phyloP scores from a whole-genome alignment of 1,140 invertebrate genomes.

The Metaphire vulgaris region DNA sequence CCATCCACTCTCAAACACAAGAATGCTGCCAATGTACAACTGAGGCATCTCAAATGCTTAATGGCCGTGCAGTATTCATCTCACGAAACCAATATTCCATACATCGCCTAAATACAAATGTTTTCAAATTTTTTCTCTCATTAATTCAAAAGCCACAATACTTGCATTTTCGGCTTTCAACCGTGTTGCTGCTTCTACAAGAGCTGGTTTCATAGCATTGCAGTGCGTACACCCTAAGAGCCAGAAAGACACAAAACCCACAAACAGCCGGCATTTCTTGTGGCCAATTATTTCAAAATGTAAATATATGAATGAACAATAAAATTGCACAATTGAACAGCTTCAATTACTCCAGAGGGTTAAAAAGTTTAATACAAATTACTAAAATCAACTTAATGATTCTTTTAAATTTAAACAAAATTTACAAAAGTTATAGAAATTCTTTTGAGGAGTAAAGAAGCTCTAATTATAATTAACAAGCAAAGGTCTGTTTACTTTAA shows the following conservation, averaged over 20 bases:
- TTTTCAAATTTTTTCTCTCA: too few species aligned
- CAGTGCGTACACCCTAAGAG: slow-evolving; percentile 56
- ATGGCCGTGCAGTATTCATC: too few species aligned
- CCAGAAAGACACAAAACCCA: neutral
- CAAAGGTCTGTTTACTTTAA: too few species aligned
- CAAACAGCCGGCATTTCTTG: neutral
- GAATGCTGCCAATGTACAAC: neutral
- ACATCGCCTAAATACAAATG: too few species aligned
- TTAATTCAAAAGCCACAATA: too few species aligned
- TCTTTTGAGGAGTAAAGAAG: too few species aligned
- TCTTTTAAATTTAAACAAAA: too few species aligned
- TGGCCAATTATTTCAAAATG: neutral
- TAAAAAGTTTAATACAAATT: neutral
- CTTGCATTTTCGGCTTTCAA: slow-evolving; percentile 42
- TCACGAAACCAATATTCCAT: too few species aligned
- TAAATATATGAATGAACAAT: neutral
- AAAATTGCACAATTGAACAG: neutral
- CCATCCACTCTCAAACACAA: neutral
- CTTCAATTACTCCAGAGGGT: slow-evolving; percentile 24
- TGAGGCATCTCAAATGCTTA: too few species aligned
- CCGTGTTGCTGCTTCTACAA: slow-evolving; percentile 45
- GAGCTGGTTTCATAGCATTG: slow-evolving; percentile 53
- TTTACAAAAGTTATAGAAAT: too few species aligned
- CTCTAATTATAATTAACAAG: too few species aligned
- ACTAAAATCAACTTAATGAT: slow-evolving; percentile 8